Evolutionary conservation across 2,888 invertebrate genomes (phyloP).

Genomic region (Hylaea fasciaria): DNA sequence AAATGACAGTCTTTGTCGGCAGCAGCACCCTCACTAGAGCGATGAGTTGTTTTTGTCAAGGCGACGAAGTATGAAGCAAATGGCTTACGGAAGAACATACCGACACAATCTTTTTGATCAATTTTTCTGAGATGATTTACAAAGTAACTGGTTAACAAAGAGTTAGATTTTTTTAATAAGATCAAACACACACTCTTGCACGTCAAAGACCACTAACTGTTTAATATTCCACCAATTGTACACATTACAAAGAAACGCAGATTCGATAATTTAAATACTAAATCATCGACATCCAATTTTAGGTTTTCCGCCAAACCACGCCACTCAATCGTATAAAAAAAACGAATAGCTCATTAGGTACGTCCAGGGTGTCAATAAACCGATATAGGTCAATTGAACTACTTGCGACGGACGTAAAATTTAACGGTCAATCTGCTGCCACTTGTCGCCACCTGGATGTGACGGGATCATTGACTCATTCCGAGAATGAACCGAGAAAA

Average conservation of each 20-base stretch:
- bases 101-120: background rate
- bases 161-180: background rate
- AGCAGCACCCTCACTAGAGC: conserved; percentile 28
- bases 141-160: background rate
- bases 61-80: conserved; percentile 1
- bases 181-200: background rate
- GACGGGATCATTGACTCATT: conserved; percentile 1
- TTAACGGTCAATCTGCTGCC: conserved; percentile 23
- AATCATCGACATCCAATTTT: too few relatives aligned
- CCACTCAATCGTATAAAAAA: too few relatives aligned
- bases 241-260: too few relatives aligned
- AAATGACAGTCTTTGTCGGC: conserved; percentile 40
- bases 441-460: conserved; percentile 22
- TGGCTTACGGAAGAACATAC: background rate
- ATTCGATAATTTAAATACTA: too few relatives aligned
- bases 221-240: too few relatives aligned
- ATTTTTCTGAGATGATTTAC: background rate
- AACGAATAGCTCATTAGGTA: too few relatives aligned
- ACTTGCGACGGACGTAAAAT: conserved; percentile 18
- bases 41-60: background rate
- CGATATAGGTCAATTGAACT: conserved; percentile 23
- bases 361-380: background rate
- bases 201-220: too few relatives aligned
- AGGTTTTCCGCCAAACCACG: too few relatives aligned
- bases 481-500: conserved; percentile 3